These are phyloP conservation scores for Centropyge bicolor DNA, from an alignment of 2,797 vertebrate genomes.

Conservation along the genomic window DNA sequence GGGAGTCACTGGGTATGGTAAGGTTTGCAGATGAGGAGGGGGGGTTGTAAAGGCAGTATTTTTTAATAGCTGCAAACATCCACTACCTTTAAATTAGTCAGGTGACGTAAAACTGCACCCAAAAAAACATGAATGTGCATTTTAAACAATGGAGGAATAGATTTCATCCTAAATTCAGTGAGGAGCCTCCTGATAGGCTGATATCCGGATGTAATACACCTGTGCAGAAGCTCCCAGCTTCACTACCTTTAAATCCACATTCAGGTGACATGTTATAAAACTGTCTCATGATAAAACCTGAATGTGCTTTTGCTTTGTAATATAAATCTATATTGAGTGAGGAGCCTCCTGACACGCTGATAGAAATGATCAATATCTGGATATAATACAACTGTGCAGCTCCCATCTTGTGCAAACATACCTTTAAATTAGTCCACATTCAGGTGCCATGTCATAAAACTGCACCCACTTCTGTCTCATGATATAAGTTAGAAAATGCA, in stretches of 20 bases:
- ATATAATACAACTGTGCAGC: no score
- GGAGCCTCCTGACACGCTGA: no score
- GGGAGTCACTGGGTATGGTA: constrained; percentile 53
- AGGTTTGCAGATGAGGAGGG: constrained; percentile 26
- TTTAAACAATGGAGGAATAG: no score
- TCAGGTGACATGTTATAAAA: not conserved
- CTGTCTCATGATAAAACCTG: not conserved
- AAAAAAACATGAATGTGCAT: no score
- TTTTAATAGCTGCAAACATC: not conserved
- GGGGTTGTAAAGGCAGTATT: no score
- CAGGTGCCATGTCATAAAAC: not conserved
- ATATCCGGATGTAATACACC: no score
- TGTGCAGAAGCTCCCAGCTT: no score
- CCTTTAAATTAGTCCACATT: constrained; percentile 6
- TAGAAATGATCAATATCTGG: no score
- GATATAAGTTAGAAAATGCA: not conserved
- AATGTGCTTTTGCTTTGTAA: not conserved
- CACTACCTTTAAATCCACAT: constrained; percentile 1
- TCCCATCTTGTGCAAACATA: no score
- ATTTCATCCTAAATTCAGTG: no score
- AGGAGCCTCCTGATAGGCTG: no score
- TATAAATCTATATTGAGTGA: not conserved
- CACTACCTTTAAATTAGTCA: not conserved
- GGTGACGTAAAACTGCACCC: no score
- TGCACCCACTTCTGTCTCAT: not conserved